Evolutionary conservation across 2,113 vertebrate genomes (phyloP).

Genomic region (Leiothrix lutea): DNA sequence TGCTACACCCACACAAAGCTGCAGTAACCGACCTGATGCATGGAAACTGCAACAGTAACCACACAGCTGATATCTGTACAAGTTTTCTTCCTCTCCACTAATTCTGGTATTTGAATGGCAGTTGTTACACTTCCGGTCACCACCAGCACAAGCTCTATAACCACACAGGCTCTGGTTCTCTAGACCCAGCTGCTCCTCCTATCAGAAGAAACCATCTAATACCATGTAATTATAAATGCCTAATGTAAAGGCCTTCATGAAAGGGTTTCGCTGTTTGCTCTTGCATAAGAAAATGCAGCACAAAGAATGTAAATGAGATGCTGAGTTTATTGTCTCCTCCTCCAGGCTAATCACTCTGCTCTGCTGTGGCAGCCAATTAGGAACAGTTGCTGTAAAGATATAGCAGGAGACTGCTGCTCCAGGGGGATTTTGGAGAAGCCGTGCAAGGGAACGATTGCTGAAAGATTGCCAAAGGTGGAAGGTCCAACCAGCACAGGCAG

Average conservation of each 20-base stretch:
- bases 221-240: background rate
- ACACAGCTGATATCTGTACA: background rate
- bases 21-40: background rate
- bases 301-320: background rate
- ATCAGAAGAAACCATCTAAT: background rate
- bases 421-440: background rate
- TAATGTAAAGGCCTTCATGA: background rate
- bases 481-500: background rate
- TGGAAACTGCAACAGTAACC: background rate
- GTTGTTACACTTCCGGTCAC: background rate
- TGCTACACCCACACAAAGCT: background rate
- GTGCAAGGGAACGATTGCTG: background rate
- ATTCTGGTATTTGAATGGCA: background rate
- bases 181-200: background rate
- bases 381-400: background rate
- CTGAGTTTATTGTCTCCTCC: background rate
- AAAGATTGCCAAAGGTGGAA: background rate
- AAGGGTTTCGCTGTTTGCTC: background rate
- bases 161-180: background rate
- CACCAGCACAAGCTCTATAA: background rate
- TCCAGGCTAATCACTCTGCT: background rate
- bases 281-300: background rate
- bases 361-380: background rate
- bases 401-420: background rate
- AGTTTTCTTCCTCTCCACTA: background rate